Evolutionary conservation across 2,888 invertebrate genomes (phyloP).

Genomic region (Tigriopus californicus): DNA sequence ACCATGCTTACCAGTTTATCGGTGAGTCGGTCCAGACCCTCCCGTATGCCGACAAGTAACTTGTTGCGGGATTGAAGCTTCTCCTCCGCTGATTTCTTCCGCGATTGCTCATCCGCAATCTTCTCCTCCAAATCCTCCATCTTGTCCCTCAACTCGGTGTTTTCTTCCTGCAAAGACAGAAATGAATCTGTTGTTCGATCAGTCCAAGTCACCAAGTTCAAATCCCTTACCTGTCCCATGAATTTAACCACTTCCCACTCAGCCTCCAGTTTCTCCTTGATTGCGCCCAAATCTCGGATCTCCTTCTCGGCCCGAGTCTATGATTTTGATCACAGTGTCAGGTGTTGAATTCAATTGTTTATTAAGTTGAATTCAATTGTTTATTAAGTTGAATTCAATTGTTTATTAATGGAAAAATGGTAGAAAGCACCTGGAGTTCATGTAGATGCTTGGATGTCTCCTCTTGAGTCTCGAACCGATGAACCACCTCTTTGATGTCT

Average conservation of each 20-base stretch:
- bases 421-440: slow-evolving; percentile 8
- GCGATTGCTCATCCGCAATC: slow-evolving; percentile 8
- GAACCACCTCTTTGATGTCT: slow-evolving; percentile 14
- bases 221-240: slow-evolving; percentile 11
- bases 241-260: slow-evolving; percentile 16
- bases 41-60: slow-evolving; percentile 3
- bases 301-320: slow-evolving; percentile 14
- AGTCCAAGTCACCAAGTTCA: neutral
- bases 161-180: slow-evolving; percentile 8
- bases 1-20: slow-evolving; percentile 4
- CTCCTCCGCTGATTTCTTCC: slow-evolving; percentile 12
- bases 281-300: slow-evolving; percentile 12
- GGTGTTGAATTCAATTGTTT: too few relatives aligned
- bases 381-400: neutral
- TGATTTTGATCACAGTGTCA: neutral
- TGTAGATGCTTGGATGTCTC: slow-evolving; percentile 10
- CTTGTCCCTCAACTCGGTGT: slow-evolving; percentile 12
- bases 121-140: slow-evolving; percentile 13
- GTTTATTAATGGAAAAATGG: neutral
- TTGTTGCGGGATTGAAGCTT: slow-evolving; percentile 9
- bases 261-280: slow-evolving; percentile 13
- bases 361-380: neutral
- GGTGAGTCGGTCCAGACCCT: slow-evolving; percentile 5
- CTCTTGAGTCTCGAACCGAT: slow-evolving; percentile 14
- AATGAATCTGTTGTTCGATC: neutral